Base-by-base conservation (phyloP, 2,797 vertebrate genomes). In the Pseudochirops corinnae region DNA sequence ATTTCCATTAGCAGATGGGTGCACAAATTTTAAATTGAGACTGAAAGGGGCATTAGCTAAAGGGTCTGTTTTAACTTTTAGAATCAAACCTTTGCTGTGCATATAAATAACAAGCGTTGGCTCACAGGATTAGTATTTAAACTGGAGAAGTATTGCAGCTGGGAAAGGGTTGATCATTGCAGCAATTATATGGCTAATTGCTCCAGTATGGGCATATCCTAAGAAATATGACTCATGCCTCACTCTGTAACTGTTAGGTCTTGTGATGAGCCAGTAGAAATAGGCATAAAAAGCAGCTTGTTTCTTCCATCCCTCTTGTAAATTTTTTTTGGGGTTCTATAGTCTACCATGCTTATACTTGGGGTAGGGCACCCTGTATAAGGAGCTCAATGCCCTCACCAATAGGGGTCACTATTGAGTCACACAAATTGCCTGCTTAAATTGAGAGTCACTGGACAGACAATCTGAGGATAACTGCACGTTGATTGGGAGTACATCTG, bases 361-460 rank as follows among this genome's bases (percentile, higher is more conserved):
- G 39, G 39, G 74, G 39, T 46, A 6, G 39, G 21, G 24, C 21
- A 87, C n/a, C 82, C 91, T 18, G 56, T 21, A 6, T 33, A 3
- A 1, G 95, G 58, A 56, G 5, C 56, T 92, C 39, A 94, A 1
- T 1, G 33, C 33, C 60, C 53, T 53, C 74, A 39, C 56, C 97
- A 21, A 92, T 55, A 97, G 97, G 94, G 94, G 97, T 24, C 97
- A 9, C 94, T 96, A 10, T 96, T 55, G 94, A 98, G 98, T 94
- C 96, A 52, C 50, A 9, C 3, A 46, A 91, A 16, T 29, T 12
- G 12, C 46, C 28, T 46, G 1, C 94, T 90, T 29, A 1, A 24
- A 4, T 29, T 10, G 0, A 90, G 91, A 39, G 56, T 55, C 92
- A 3, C 67, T 0, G 31, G 82, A 60, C 90, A 1, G 82, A 60